Conservation (phyloP, 2,888 invertebrate genomes). For the Meganola albula region DNA sequence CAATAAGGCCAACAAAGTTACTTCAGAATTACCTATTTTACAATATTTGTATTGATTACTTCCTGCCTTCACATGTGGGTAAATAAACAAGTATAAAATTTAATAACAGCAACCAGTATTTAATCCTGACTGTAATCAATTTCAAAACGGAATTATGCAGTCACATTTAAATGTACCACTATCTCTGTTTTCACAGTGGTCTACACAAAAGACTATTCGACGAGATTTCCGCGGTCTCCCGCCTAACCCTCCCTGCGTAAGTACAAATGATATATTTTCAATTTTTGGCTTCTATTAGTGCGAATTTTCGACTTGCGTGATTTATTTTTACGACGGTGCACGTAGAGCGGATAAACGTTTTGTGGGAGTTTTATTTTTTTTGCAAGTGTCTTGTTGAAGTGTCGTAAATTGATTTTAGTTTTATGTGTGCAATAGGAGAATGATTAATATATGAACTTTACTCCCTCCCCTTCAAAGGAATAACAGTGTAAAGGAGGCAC, state of each 20-base stretch:
- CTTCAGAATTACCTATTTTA: too few relatives aligned
- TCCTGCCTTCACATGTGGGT: too few relatives aligned
- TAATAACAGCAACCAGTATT: too few relatives aligned
- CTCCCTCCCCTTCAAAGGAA: too few relatives aligned
- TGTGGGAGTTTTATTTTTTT: conserved; percentile 14
- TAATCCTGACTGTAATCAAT: too few relatives aligned
- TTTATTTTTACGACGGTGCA: conserved; percentile 42
- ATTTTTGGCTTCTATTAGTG: conserved; percentile 63
- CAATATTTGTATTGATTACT: too few relatives aligned
- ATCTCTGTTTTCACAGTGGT: conserved; percentile 67
- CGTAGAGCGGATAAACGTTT: conserved; percentile 19
- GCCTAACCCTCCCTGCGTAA: conserved; percentile 48
- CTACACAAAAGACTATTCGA: conserved; percentile 50
- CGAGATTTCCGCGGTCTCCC: conserved; percentile 37
- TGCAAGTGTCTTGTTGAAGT: neutral
- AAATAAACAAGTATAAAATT: too few relatives aligned
- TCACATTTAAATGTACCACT: conserved; percentile 40
- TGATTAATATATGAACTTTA: neutral
- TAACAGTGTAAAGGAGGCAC: too few relatives aligned
- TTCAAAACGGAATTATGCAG: conserved; percentile 40
- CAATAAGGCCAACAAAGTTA: too few relatives aligned
- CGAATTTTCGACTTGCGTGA: conserved; percentile 53
- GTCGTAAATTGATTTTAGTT: neutral
- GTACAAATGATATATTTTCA: conserved; percentile 69
- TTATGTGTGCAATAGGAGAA: neutral